Conservation (phyloP, 2,113 vertebrate species). For the Hymenochirus boettgeri region DNA sequence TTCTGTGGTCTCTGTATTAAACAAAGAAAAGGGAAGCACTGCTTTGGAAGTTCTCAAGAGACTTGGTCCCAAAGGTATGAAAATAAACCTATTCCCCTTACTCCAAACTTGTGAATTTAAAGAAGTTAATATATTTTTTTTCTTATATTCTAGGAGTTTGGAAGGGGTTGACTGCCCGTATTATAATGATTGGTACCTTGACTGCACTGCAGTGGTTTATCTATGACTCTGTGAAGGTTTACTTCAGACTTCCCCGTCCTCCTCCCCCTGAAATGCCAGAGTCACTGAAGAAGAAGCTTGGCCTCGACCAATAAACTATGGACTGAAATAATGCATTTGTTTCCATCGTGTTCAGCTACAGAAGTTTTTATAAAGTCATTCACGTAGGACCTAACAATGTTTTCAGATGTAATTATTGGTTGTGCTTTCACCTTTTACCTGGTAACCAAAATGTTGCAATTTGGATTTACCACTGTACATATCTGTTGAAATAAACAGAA, state of each 20-base stretch:
- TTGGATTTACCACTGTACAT: conserved; percentile 49
- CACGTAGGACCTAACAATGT: conserved; percentile 57
- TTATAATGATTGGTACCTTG: conserved; percentile 99
- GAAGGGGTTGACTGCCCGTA: conserved; percentile 95
- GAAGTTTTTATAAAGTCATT: conserved; percentile 71
- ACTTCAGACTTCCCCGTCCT: conserved; percentile 94
- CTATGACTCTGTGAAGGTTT: conserved; percentile 98
- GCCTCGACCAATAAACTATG: conserved; percentile 78
- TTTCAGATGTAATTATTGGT: conserved; percentile 58
- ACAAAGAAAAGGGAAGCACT: conserved; percentile 92
- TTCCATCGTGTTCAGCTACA: conserved; percentile 24
- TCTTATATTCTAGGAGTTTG: conserved; percentile 77
- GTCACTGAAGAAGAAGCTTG: conserved; percentile 97
- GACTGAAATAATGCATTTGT: conserved; percentile 56
- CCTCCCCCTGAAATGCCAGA: conserved; percentile 98
- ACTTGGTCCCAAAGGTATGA: conserved; percentile 81
- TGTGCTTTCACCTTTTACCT: conserved; percentile 48
- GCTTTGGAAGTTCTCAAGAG: conserved; percentile 78
- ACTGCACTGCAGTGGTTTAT: conserved; percentile 99
- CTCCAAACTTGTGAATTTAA: not conserved
- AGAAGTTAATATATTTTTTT: rapidly evolving
- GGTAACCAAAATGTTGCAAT: conserved; percentile 51
- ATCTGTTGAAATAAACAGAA: conserved; percentile 68
- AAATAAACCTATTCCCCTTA: not conserved
- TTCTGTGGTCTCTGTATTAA: conserved; percentile 94